Conservation (phyloP, 2,113 vertebrate species). For the Trogon surrucura region DNA sequence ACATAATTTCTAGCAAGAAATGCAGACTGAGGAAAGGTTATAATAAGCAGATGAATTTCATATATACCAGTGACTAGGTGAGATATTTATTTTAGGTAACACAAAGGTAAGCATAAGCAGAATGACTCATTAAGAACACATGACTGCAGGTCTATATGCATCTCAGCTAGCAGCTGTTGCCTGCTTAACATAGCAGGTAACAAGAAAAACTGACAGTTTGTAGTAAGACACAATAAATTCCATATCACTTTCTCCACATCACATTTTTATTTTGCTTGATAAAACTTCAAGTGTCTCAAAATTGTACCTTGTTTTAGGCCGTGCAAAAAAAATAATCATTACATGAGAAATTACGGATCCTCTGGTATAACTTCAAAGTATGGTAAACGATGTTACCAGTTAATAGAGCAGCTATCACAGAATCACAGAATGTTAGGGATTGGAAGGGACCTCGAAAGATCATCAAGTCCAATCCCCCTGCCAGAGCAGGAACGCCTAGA, state of each 20-base stretch:
- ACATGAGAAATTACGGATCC: neutral
- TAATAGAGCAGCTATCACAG: neutral
- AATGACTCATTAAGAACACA: neutral
- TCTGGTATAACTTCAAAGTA: neutral
- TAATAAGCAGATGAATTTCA: neutral
- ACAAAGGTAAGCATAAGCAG: neutral
- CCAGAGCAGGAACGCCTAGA: no score
- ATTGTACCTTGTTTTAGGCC: neutral
- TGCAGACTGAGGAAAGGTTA: neutral
- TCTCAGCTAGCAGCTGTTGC: neutral
- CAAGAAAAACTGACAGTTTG: neutral
- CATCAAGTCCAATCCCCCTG: no score
- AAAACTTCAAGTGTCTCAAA: neutral
- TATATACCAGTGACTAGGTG: neutral
- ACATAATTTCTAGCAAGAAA: neutral
- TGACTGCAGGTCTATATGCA: neutral
- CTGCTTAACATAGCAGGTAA: neutral
- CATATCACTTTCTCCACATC: accelerated
- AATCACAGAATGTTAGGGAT: no score
- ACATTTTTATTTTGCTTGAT: neutral
- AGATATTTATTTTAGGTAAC: neutral
- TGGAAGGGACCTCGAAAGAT: no score
- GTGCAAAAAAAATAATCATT: neutral
- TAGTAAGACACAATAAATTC: neutral
- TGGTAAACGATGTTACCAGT: neutral